Evolutionary conservation across 2,113 vertebrate genomes (phyloP).

Genomic region (Scomber scombrus): DNA sequence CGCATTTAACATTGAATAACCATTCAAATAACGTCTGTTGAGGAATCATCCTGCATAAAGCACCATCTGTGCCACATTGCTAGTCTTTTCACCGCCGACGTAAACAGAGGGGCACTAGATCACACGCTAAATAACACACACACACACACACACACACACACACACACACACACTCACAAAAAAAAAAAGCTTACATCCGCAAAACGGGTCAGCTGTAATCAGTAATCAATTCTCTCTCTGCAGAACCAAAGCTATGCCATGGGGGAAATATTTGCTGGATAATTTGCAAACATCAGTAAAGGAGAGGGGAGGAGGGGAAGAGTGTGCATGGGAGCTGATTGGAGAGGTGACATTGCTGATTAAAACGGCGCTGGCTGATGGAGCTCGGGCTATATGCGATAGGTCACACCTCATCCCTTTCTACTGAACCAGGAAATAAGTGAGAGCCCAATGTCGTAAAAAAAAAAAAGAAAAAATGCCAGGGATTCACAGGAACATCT

Average conservation of each 20-base stretch:
- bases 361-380: slow-evolving; percentile 39
- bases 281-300: slow-evolving; percentile 59
- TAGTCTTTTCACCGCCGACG: slow-evolving; percentile 54
- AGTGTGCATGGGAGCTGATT: slow-evolving; percentile 35
- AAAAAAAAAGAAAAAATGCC: slow-evolving; percentile 14
- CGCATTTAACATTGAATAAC: slow-evolving; percentile 80
- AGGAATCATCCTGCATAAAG: slow-evolving; percentile 76
- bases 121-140: slow-evolving; percentile 53
- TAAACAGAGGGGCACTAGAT: slow-evolving; percentile 56
- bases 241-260: slow-evolving; percentile 36
- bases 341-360: slow-evolving; percentile 61
- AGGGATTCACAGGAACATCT: slow-evolving; percentile 58
- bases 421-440: slow-evolving; percentile 52
- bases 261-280: slow-evolving; percentile 64
- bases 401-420: slow-evolving; percentile 56
- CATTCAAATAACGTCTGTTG: slow-evolving; percentile 78
- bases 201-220: slow-evolving; percentile 71
- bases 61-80: slow-evolving; percentile 76
- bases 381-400: slow-evolving; percentile 24
- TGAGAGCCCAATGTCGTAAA: slow-evolving; percentile 17
- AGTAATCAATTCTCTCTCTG: slow-evolving; percentile 66
- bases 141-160: background rate
- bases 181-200: slow-evolving; percentile 32
- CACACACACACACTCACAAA: background rate
- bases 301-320: background rate